phyloP scores from a whole-genome alignment of 2,797 vertebrate species.

The Microctenopoma steveboyesi region DNA sequence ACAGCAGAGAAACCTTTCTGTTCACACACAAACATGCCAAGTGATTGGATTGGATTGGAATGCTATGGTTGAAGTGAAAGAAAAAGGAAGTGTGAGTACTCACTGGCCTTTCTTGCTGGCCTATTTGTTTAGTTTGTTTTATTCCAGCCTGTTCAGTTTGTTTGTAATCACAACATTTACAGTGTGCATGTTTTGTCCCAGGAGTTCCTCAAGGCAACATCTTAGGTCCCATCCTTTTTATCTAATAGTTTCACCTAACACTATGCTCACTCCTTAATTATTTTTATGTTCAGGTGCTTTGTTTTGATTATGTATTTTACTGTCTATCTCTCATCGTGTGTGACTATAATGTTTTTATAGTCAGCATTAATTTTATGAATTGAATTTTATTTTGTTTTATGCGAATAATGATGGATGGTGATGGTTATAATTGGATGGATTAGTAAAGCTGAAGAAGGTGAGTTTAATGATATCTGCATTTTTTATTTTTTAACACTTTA shows the following conservation, averaged over 20 bases:
- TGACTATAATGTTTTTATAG: no score
- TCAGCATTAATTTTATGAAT: no score
- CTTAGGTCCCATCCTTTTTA: not conserved
- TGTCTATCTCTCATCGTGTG: no score
- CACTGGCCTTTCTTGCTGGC: not conserved
- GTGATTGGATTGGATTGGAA: constrained; percentile 44
- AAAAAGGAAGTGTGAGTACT: not conserved
- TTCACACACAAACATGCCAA: constrained; percentile 42
- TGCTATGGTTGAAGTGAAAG: constrained; percentile 31
- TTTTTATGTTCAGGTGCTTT: not conserved
- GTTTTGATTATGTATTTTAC: no score
- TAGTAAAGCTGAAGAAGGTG: not conserved
- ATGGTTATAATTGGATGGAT: not conserved
- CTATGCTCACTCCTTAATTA: not conserved
- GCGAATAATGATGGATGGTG: not conserved
- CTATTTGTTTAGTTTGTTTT: not conserved
- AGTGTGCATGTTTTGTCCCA: not conserved
- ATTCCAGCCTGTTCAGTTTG: no score
- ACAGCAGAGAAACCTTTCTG: constrained; percentile 43
- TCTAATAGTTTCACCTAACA: not conserved
- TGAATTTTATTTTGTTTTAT: not conserved
- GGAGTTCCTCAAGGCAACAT: constrained; percentile 31
- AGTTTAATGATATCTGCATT: not conserved
- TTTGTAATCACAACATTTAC: no score
- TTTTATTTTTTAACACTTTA: constrained; percentile 1